phyloP scores from a whole-genome alignment of 2,113 vertebrate genomes.

The Callionymus lyra region DNA sequence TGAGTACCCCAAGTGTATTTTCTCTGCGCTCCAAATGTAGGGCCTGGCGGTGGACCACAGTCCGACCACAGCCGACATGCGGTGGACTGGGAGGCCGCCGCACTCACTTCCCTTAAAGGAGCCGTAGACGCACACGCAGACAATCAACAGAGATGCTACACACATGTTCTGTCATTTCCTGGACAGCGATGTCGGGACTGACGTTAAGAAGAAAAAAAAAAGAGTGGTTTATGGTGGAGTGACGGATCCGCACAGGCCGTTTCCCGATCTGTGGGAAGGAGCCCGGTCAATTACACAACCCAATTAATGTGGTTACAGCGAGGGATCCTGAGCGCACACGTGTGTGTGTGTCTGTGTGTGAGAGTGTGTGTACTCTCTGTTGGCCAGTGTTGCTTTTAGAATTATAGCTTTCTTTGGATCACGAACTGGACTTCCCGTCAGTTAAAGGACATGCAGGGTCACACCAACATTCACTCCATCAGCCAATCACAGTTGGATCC shows the following conservation, averaged over 20 bases:
- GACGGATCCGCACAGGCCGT: conserved; percentile 46
- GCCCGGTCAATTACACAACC: conserved; percentile 60
- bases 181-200: conserved; percentile 48
- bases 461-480: conserved; percentile 51
- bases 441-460: conserved; percentile 48
- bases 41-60: conserved; percentile 57
- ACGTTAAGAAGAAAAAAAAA: too few relatives aligned
- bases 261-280: conserved; percentile 49
- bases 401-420: conserved; percentile 64
- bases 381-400: conserved; percentile 37
- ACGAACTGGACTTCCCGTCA: conserved; percentile 53
- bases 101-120: conserved; percentile 55
- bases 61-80: conserved; percentile 58
- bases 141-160: conserved; percentile 19
- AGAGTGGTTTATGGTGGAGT: conserved; percentile 52
- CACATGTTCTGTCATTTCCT: conserved; percentile 51
- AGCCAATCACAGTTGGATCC: conserved; percentile 37
- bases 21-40: conserved; percentile 59
- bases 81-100: conserved; percentile 52
- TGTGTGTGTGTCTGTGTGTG: neutral
- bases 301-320: conserved; percentile 61
- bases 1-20: conserved; percentile 50
- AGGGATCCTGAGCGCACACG: conserved; percentile 18
- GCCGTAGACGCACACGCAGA: conserved; percentile 33
- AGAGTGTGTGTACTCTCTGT: conserved; percentile 23